Base-by-base conservation (phyloP, 1,140 invertebrate species). In the Orussus abietinus region DNA sequence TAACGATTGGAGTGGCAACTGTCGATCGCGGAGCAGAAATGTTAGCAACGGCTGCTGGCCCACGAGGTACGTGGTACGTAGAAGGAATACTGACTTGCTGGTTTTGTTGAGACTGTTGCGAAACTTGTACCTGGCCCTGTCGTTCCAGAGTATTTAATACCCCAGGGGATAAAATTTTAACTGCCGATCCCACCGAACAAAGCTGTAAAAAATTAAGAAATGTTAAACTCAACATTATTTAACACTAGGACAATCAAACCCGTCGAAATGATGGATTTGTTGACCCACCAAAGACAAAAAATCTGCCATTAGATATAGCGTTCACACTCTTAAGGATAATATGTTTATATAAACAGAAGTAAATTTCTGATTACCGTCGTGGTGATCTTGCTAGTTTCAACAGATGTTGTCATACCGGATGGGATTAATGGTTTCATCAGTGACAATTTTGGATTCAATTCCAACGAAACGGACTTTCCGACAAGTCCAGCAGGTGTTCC, bases 11-110 rank as follows among this genome's bases (percentile, higher is more conserved):
- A 38, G 72, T 75, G 14, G 72, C 71, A 33, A 75, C 61, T 10
- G 69, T 60, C 5, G 66, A 66, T 47, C 72, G 59, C 9, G 72
- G 65, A 11, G 63, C 69, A 35, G 72, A 57, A 41, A 76, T 75
- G 51, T 75, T 74, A 14, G 74, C 70, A 25, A 76, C 73, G 18
- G 72, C 64, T 17, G 73, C 73, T 37, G 74, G 58, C 36, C 56
- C 62, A 38, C 57, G 44, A 14, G 72, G 72, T 14, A 75, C 69
- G 46, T 75, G 72, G 50, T 71, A 75, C n/a, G 69, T 67, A 15
- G 70, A 62, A 20, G 66, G 59, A 40, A 70, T 62, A 39, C 46
- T 66, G 39, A 66, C 59, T 42, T 72, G 69, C 11, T 64, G 62
- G 4, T 52, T 33, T 12, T 52, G 52, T 25, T 64, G 56, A 11